Percentiles rank a stretch among this genome's conserved stretches.
Evolutionary conservation across 2,113 vertebrate genomes (phyloP).

Genomic region (Phrynocephalus versicolor): DNA sequence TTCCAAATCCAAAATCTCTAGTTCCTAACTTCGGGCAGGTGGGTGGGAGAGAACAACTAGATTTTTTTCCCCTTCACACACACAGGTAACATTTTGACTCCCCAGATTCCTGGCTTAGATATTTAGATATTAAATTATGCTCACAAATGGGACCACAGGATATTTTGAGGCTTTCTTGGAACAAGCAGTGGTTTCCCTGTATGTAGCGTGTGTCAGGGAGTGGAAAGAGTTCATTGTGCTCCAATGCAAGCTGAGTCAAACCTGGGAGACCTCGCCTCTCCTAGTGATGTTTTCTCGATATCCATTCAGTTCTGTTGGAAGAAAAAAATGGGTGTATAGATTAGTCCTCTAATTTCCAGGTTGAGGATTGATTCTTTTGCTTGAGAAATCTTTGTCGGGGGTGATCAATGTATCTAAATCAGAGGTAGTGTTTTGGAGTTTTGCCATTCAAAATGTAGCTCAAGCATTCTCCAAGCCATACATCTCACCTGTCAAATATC

Average conservation of each 20-base stretch:
- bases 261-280: not conserved
- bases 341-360: conserved; percentile 43
- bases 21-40: no score
- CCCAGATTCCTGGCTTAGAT: no score
- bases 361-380: conserved; percentile 44
- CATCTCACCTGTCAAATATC: conserved; percentile 64
- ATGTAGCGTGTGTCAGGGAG: not conserved
- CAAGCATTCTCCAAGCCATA: conserved; percentile 41
- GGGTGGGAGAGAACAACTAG: no score
- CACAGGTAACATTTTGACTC: no score
- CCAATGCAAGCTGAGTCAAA: not conserved
- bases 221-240: not conserved
- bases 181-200: no score
- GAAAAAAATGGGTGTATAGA: not conserved
- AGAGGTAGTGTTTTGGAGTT: conserved; percentile 57
- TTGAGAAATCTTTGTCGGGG: conserved; percentile 31
- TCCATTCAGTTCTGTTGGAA: not conserved
- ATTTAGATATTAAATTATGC: no score
- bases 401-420: conserved; percentile 53
- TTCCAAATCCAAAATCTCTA: no score
- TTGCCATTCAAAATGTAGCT: conserved; percentile 64
- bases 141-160: no score
- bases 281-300: not conserved
- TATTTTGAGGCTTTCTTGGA: no score
- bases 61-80: no score